Evolutionary conservation across 1,140 invertebrate species (phyloP), one percentile per base, ranked within the genome.

Genomic region (Magallana ariakensis): DNA sequence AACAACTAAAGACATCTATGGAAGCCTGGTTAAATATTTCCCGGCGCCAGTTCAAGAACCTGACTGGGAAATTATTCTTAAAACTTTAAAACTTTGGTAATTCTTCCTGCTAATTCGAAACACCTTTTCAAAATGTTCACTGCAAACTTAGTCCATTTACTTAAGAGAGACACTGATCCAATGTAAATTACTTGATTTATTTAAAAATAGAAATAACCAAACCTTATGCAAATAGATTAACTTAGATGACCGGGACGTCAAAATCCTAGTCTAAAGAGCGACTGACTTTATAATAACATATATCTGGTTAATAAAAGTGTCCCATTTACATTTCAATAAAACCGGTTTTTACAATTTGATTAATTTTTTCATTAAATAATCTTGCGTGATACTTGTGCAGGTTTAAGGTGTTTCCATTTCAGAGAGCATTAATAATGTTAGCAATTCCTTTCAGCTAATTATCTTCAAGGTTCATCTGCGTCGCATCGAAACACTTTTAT

Each of bases 51-150:
- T 75, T 75, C 11, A 26, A 26, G 22, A 22, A 75, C 66, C 5
- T 26, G 66, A 75, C 66, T 19, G 66, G 22, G 22, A 75, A 75
- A 75, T 75, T 13, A 75, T 19, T 75, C 33, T 75, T 62, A 5
- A 75, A 33, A 75, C 66, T 26, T 46, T 26, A 26, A 13, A 75
- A 75, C 22, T 75, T 75, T 75, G 22, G 66, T 75, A 75, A 75
- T 75, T 75, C 66, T 75, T 75, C 66, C 66, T 26, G 66, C 66
- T 75, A 75, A 75, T 75, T 75, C 66, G 66, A 75, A 75, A 75
- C 66, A 75, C 66, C 66, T 75, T 75, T 75, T 26, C 10, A 75
- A 26, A 75, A 75, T 75, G 22, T 75, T 33, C 11, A 75, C 15
- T 33, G 22, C 22, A 75, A 75, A 75, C 66, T 26, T 10, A 11